Base-by-base conservation (phyloP, 2,797 vertebrate species). In the Scarus forsteni region DNA sequence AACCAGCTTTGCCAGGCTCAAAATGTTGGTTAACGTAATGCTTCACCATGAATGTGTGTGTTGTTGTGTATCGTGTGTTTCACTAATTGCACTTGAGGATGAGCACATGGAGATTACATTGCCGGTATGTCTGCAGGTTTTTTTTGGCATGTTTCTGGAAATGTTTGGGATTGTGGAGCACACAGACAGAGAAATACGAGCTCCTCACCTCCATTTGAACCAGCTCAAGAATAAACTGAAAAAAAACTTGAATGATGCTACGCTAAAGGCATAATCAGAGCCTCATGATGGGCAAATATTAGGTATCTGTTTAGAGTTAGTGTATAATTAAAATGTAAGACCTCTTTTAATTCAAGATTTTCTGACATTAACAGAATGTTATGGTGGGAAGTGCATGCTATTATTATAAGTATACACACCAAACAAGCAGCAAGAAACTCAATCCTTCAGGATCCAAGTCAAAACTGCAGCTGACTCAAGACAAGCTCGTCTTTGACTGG, bases 81-180 rank as follows among this genome's bases (percentile, higher is more conserved):
- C 78, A 86, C 89, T 93, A 93, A 94, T 93, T 92, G 92, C 93
- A 94, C 93, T 94, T 93, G 80, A 85, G 86, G 85, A 90, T 84
- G 85, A 84, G 70, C 79, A 77, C 58, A 73, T 80, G 78, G 50
- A 64, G 64, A 73, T 80, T 60, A 79, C 66, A 34, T 60, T 35
- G 67, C 70, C 70, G 13, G 60, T 76, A 83, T n/a, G 57, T 81
- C 75, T 77, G 77, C 51, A 75, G 63, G 46, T 46, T 40, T 3
- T 61, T 79, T 84, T 88, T 80, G 79, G 73, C 67, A 56, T 86
- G 65, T 77, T 83, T 73, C 60, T 57, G 75, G 63, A 80, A 84
- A 83, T 55, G 51, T 75, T 70, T 61, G 35, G 11, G 46, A 73
- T 43, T 12, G 50, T 59, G 50, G 14, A 73, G 16, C 60, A 65